A percentile compares a stretch with the other conserved stretches of the same genome.
Conservation (phyloP, 2,113 vertebrate genomes). For the Sturnus vulgaris region DNA sequence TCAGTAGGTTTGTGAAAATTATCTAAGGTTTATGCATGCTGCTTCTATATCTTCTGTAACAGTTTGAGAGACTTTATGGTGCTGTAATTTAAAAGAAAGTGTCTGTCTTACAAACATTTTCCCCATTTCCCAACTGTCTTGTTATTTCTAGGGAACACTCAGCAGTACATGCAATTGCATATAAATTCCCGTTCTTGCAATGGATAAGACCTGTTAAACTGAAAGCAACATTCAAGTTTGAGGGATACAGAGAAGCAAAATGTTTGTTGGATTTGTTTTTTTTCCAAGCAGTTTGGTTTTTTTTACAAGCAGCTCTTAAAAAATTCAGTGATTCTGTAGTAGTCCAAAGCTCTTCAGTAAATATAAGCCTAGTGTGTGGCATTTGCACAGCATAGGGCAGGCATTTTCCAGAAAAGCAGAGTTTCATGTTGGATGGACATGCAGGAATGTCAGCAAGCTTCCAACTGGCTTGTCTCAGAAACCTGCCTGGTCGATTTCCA, state of each 20-base stretch:
- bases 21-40: constrained; percentile 31
- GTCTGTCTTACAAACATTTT: constrained; percentile 12
- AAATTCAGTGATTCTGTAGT: neutral
- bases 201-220: neutral
- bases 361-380: neutral
- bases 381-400: neutral
- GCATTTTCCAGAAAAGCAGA: neutral
- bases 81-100: constrained; percentile 11
- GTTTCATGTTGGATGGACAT: neutral
- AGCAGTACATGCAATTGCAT: neutral
- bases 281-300: neutral
- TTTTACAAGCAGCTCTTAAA: neutral
- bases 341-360: neutral
- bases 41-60: neutral
- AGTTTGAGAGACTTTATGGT: constrained; percentile 12
- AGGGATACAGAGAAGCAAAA: neutral
- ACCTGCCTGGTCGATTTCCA: neutral
- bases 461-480: neutral
- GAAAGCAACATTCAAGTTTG: neutral
- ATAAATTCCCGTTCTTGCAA: neutral
- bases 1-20: constrained; percentile 28
- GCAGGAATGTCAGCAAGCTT: neutral
- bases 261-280: neutral
- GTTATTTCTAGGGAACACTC: neutral
- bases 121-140: constrained; percentile 16